phyloP scores from a whole-genome alignment of 2,888 invertebrate genomes.

The Hypolimnas misippus region DNA sequence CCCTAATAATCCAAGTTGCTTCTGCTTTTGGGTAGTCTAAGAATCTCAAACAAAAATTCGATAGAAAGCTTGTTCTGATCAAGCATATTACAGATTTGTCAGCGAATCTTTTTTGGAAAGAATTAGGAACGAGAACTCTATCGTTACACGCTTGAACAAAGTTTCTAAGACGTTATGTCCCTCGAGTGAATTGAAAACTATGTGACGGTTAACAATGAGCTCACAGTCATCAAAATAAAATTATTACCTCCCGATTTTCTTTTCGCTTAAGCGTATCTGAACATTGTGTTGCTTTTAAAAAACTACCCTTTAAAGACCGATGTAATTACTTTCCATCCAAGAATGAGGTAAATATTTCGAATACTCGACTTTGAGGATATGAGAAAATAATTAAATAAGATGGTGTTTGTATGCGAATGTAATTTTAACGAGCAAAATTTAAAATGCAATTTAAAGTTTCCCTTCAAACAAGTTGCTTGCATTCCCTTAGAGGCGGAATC shows the following conservation, averaged over 20 bases:
- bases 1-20: too few relatives aligned
- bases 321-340: constrained; percentile 7
- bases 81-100: too few relatives aligned
- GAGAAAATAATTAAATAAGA: constrained; percentile 33
- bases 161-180: too few relatives aligned
- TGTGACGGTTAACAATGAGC: not conserved
- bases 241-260: not conserved
- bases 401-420: constrained; percentile 48
- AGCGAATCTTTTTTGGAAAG: too few relatives aligned
- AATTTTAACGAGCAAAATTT: constrained; percentile 76
- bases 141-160: too few relatives aligned
- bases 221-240: too few relatives aligned
- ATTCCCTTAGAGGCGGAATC: constrained; percentile 75
- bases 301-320: not conserved
- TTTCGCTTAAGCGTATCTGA: too few relatives aligned
- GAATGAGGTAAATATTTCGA: constrained; percentile 11
- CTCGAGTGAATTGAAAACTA: too few relatives aligned
- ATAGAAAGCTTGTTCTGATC: too few relatives aligned
- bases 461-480: constrained; percentile 71
- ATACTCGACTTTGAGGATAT: constrained; percentile 11
- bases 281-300: not conserved
- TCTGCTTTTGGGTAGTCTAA: too few relatives aligned
- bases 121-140: too few relatives aligned
- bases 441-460: constrained; percentile 81
- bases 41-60: too few relatives aligned